Conservation (phyloP, 2,113 vertebrate species). For the Sterrhoptilus dennistouni region DNA sequence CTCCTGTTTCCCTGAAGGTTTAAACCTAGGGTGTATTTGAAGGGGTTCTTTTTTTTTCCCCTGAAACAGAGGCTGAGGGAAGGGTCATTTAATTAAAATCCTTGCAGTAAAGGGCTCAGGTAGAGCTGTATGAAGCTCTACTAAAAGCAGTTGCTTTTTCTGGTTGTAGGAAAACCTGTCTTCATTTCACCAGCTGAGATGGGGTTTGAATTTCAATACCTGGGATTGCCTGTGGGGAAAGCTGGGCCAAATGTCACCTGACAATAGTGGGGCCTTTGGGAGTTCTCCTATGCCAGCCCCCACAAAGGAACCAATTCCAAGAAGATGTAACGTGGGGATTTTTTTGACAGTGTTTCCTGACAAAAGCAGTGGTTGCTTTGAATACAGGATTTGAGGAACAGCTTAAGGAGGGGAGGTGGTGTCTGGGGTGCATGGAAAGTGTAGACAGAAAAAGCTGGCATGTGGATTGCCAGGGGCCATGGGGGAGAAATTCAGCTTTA, state of each 20-base stretch:
- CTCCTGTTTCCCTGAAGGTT: not conserved
- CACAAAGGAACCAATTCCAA: not conserved
- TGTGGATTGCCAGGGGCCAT: fast-evolving
- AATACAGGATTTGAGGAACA: not conserved
- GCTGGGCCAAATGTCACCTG: not conserved
- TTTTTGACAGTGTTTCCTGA: not conserved
- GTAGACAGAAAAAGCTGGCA: not conserved
- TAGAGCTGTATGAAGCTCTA: not conserved
- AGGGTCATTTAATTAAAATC: not conserved
- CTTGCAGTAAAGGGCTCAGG: not conserved
- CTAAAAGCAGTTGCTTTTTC: not conserved
- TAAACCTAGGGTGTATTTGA: not conserved
- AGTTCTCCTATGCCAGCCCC: not conserved
- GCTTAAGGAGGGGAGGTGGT: not conserved
- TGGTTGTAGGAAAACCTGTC: not conserved
- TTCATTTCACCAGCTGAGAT: not conserved
- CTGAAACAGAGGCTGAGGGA: not conserved
- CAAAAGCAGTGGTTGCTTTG: not conserved
- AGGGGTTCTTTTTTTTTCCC: not conserved
- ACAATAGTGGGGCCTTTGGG: not conserved
- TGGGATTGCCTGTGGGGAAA: not conserved
- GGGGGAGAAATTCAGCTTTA: not conserved
- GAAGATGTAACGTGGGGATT: fast-evolving
- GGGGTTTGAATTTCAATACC: not conserved
- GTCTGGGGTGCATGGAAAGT: not conserved